Conservation (phyloP, 2,113 vertebrate species). For the Eolophus roseicapilla region DNA sequence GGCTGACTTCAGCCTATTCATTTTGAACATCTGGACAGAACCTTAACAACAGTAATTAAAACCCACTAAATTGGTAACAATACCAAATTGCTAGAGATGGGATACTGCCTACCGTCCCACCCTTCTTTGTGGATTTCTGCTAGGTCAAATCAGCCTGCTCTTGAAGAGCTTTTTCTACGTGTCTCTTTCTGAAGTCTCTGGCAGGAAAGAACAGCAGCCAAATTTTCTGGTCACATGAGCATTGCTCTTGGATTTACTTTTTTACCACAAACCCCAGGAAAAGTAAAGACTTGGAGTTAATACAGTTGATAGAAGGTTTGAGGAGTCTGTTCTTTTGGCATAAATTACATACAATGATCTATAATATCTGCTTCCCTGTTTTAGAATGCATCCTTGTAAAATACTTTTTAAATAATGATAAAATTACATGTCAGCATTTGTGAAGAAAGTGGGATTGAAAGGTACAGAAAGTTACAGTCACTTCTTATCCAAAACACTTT, state of each 20-base stretch:
- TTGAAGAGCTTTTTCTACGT: not conserved
- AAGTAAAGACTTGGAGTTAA: conserved; percentile 8
- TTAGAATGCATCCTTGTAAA: not conserved
- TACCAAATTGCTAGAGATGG: not conserved
- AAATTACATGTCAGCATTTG: not conserved
- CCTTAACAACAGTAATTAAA: conserved; percentile 43
- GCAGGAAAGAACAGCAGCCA: not conserved
- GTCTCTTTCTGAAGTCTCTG: not conserved
- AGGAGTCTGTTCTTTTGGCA: not conserved
- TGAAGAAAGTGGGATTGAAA: not conserved
- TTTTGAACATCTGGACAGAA: conserved; percentile 26
- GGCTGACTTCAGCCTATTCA: conserved; percentile 56
- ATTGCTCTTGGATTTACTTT: not conserved
- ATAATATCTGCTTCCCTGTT: not conserved
- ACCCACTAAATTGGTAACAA: conserved; percentile 42
- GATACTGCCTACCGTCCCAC: not conserved
- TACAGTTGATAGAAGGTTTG: not conserved
- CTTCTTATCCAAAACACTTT: not conserved
- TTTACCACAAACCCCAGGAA: conserved; percentile 34
- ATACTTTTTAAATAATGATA: not conserved
- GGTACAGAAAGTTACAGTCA: not conserved
- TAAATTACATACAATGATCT: not conserved
- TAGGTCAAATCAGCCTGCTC: not conserved
- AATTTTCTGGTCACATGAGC: not conserved
- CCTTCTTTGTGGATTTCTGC: conserved; percentile 34